Percentiles rank a stretch among this genome's conserved stretches.
Evolutionary conservation across 2,113 vertebrate genomes (phyloP).

Genomic region (Ornithorhynchus anatinus): DNA sequence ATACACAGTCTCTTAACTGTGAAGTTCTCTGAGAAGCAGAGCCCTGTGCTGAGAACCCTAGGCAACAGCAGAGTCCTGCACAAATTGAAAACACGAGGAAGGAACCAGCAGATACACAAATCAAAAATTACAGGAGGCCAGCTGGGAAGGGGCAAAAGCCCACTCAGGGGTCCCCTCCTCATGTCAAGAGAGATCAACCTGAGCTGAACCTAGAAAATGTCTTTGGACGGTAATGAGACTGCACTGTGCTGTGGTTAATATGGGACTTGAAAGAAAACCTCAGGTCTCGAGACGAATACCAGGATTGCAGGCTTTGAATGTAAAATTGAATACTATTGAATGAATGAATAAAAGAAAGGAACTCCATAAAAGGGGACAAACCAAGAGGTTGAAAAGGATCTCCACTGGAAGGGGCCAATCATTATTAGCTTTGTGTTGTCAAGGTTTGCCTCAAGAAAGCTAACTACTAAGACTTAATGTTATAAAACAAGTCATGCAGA

Average conservation of each 20-base stretch:
- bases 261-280: neutral
- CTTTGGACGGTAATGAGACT: neutral
- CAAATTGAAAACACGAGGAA: neutral
- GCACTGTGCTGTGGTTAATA: neutral
- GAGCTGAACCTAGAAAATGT: neutral
- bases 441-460: neutral
- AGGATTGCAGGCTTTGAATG: neutral
- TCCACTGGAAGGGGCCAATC: neutral
- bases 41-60: neutral
- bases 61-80: neutral
- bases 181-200: neutral
- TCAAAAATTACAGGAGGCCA: neutral
- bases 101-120: neutral
- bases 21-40: neutral
- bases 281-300: neutral
- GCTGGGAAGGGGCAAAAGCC: neutral
- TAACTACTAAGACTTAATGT: neutral
- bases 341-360: neutral
- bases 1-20: neutral
- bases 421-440: neutral
- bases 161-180: accelerated
- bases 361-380: neutral
- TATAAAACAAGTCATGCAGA: neutral
- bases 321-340: constrained; percentile 1
- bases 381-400: constrained; percentile 13